These are phyloP conservation scores for Nomia melanderi DNA, from an alignment of 1,140 invertebrate genomes.

Conservation along the genomic window DNA sequence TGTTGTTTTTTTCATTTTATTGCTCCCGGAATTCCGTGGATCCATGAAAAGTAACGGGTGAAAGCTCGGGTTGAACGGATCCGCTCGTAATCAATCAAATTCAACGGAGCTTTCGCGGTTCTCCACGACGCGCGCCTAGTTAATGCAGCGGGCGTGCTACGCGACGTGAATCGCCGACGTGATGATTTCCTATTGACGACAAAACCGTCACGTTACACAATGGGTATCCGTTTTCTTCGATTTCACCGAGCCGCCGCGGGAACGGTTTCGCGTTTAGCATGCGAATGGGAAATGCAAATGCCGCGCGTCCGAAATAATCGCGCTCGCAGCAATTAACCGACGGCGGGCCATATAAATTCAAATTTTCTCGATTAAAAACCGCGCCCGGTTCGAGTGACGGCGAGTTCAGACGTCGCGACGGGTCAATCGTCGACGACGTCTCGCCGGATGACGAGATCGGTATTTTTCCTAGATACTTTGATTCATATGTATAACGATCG, in stretches of 20 bases:
- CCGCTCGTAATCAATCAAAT: conserved; percentile 32
- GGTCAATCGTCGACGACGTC: too few relatives aligned
- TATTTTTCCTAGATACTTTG: too few relatives aligned
- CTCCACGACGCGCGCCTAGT: conserved; percentile 25
- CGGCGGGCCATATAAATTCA: neutral
- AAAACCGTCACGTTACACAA: conserved; percentile 52
- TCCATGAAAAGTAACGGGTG: neutral
- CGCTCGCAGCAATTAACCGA: neutral
- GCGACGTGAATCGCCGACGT: conserved; percentile 44
- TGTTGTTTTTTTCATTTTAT: neutral
- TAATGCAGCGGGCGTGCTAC: conserved; percentile 42
- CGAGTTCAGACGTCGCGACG: too few relatives aligned
- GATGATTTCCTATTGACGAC: conserved; percentile 54
- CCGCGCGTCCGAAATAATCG: conserved; percentile 1
- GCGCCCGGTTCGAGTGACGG: too few relatives aligned
- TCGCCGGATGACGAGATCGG: too few relatives aligned
- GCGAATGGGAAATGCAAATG: conserved; percentile 28
- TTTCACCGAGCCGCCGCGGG: conserved; percentile 57
- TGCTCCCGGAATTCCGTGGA: neutral
- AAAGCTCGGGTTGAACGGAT: conserved; percentile 2
- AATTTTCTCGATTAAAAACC: conserved; percentile 4
- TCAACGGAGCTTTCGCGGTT: conserved; percentile 26
- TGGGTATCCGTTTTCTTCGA: conserved; percentile 65
- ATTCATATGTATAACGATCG: too few relatives aligned
- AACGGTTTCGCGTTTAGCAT: conserved; percentile 19